A percentile compares a stretch with the other conserved stretches of the same genome.
These are phyloP conservation scores for Scaptomyza hsui DNA, from an alignment of 1,140 invertebrate species.

Conservation along the genomic window DNA sequence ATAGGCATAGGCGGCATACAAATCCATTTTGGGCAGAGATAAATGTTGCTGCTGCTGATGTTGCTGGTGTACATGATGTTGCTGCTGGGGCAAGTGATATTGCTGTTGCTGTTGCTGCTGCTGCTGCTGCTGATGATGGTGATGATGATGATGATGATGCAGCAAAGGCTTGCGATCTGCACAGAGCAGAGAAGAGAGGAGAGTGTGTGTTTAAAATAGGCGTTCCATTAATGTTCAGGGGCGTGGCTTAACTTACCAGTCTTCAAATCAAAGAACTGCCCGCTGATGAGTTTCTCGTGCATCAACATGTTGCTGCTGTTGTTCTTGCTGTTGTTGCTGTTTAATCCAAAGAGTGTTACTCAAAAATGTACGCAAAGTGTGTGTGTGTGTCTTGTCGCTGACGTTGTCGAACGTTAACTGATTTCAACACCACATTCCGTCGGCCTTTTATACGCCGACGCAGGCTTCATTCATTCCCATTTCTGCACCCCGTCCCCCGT, in stretches of 20 bases:
- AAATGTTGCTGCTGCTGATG: slow-evolving; percentile 52
- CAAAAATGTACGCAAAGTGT: slow-evolving; percentile 1
- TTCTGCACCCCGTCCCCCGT: slow-evolving; percentile 46
- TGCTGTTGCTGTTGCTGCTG: slow-evolving; percentile 58
- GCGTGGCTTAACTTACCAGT: slow-evolving; percentile 71
- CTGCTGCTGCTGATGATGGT: slow-evolving; percentile 53
- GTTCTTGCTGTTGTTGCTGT: slow-evolving; percentile 6
- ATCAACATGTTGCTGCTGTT: slow-evolving; percentile 61
- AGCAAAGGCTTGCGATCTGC: slow-evolving; percentile 72
- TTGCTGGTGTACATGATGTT: slow-evolving; percentile 48
- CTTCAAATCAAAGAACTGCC: slow-evolving; percentile 81
- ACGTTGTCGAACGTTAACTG: slow-evolving; percentile 72
- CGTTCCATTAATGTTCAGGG: neutral
- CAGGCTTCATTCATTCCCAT: slow-evolving; percentile 51
- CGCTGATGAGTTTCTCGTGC: slow-evolving; percentile 79
- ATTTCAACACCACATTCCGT: slow-evolving; percentile 48
- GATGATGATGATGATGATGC: slow-evolving; percentile 66
- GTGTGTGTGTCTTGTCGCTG: slow-evolving; percentile 55
- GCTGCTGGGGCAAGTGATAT: slow-evolving; percentile 45
- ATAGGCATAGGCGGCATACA: slow-evolving; percentile 79
- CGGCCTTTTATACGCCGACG: slow-evolving; percentile 68
- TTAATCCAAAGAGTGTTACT: neutral
- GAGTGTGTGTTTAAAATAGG: slow-evolving; percentile 11
- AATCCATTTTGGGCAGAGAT: slow-evolving; percentile 69
- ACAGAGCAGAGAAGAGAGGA: neutral